Evolutionary conservation across 2,888 invertebrate species (phyloP).

Genomic region (Zootermopsis nevadensis): DNA sequence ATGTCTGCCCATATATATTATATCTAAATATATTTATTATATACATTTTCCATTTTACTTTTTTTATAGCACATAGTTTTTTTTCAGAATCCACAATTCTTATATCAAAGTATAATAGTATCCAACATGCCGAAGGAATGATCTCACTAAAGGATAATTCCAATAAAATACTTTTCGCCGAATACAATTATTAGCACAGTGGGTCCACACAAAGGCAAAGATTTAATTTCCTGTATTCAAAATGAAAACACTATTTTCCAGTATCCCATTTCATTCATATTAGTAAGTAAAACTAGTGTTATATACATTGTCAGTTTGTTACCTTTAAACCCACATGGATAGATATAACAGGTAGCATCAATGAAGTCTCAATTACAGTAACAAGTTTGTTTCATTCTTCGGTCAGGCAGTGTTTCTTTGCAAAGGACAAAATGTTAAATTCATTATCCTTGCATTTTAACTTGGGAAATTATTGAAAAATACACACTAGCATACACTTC

Average conservation of each 20-base stretch:
- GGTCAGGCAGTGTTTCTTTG: slow-evolving; percentile 32
- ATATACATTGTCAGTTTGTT: slow-evolving; percentile 3
- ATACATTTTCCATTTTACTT: too few relatives aligned
- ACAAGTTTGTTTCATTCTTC: not conserved
- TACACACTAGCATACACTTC: slow-evolving; percentile 13
- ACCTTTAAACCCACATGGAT: not conserved
- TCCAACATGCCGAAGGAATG: too few relatives aligned
- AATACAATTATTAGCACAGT: too few relatives aligned
- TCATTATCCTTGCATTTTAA: not conserved
- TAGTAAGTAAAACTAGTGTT: slow-evolving; percentile 4
- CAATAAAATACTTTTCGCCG: too few relatives aligned
- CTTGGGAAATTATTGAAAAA: slow-evolving; percentile 31
- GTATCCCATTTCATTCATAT: not conserved
- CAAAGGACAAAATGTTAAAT: not conserved
- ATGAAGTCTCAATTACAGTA: not conserved
- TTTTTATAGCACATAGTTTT: too few relatives aligned
- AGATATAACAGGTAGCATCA: not conserved
- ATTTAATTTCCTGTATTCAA: slow-evolving; percentile 9
- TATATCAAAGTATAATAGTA: too few relatives aligned
- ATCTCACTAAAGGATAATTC: too few relatives aligned
- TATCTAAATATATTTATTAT: too few relatives aligned
- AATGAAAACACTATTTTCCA: slow-evolving; percentile 4
- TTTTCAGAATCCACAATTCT: too few relatives aligned
- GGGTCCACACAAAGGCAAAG: not conserved
- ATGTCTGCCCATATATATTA: too few relatives aligned